Conservation (phyloP, 2,888 invertebrate genomes). For the Euphydryas editha region DNA sequence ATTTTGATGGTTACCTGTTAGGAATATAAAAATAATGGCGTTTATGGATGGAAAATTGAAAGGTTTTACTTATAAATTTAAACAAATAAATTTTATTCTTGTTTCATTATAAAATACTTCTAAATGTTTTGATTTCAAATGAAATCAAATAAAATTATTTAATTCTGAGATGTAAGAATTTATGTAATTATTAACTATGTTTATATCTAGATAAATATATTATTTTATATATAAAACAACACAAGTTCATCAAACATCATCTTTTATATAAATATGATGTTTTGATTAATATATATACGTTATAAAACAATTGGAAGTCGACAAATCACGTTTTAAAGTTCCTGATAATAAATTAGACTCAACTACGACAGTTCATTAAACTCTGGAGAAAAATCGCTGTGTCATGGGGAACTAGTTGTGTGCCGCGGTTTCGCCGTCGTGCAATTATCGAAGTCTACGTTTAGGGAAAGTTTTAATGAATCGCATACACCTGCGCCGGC, state of each 20-base stretch:
- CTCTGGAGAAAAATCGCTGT: conserved; percentile 12
- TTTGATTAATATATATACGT: no score
- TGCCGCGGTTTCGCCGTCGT: conserved; percentile 10
- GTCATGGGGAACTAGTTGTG: conserved; percentile 4
- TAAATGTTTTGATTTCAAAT: no score
- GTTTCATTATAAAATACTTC: no score
- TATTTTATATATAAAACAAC: no score
- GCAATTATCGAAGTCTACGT: conserved; percentile 19
- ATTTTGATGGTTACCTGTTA: conserved; percentile 15
- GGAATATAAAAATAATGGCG: background rate
- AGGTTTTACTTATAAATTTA: background rate
- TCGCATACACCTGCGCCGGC: background rate
- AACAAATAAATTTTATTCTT: background rate
- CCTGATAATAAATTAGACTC: background rate
- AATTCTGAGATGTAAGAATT: no score
- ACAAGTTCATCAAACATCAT: no score
- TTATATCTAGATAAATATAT: no score
- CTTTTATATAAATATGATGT: no score
- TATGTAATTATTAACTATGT: no score
- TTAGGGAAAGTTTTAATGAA: conserved; percentile 24
- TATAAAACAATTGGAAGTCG: no score
- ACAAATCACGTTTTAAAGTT: background rate
- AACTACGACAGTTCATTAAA: conserved; percentile 13
- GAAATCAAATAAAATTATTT: no score
- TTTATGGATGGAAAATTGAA: background rate